phyloP scores from a whole-genome alignment of 2,113 vertebrate species.

The Emydura subglobosa region DNA sequence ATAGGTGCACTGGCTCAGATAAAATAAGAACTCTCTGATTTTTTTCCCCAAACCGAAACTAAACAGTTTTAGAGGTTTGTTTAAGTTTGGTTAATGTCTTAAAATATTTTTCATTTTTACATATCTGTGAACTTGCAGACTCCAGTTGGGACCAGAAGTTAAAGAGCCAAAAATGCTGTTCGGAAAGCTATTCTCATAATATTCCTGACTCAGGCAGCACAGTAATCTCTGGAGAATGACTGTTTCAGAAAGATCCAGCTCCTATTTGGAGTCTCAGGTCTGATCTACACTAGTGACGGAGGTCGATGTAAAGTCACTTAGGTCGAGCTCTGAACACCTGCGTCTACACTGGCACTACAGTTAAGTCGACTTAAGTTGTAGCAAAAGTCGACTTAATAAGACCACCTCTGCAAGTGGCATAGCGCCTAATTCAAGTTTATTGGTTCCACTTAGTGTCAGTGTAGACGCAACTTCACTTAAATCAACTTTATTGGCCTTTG shows the following conservation, averaged over 20 bases:
- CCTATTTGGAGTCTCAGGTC: background rate
- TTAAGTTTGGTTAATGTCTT: background rate
- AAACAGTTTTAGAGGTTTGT: background rate
- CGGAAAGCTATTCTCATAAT: background rate
- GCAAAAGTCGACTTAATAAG: no score
- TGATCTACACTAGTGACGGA: no score
- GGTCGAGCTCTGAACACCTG: no score
- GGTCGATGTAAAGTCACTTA: no score
- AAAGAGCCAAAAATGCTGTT: constrained; percentile 3
- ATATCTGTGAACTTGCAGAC: constrained; percentile 27
- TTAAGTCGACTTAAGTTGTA: no score
- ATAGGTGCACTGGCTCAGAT: background rate
- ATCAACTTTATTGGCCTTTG: no score
- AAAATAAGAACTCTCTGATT: background rate
- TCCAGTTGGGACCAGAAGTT: background rate
- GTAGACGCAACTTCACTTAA: no score
- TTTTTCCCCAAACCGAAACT: background rate
- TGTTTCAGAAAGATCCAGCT: background rate
- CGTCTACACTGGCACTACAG: no score
- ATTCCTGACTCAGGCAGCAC: background rate
- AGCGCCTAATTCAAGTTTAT: no score
- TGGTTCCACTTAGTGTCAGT: no score
- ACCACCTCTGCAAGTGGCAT: no score
- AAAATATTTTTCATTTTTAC: constrained; percentile 5
- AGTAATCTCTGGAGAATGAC: background rate